Percentiles rank a stretch among this genome's conserved stretches.
These are phyloP conservation scores for Ciconia nigra DNA, from an alignment of 2,797 vertebrate genomes.

Conservation along the genomic window DNA sequence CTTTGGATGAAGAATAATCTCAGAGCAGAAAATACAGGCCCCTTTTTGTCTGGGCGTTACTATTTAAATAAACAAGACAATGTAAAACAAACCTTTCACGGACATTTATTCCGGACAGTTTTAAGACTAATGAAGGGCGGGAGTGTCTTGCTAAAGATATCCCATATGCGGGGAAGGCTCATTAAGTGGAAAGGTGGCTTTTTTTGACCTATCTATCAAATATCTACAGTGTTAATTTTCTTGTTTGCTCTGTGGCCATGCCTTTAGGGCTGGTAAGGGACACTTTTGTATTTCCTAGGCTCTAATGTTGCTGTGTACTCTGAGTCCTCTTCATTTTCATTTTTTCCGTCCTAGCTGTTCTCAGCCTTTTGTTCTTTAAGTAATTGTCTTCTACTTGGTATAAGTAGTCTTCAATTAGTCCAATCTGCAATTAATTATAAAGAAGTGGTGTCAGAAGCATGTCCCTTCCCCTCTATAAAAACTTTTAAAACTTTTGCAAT, in stretches of 20 bases:
- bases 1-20: background rate
- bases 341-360: slow-evolving; percentile 52
- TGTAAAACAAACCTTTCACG: slow-evolving; percentile 46
- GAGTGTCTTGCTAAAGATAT: slow-evolving; percentile 48
- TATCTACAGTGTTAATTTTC: background rate
- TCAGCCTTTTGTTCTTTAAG: slow-evolving; percentile 66
- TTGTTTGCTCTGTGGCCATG: background rate
- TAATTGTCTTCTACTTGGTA: slow-evolving; percentile 73
- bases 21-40: background rate
- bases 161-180: background rate
- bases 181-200: slow-evolving; percentile 5
- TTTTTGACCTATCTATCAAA: background rate
- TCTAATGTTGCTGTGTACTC: slow-evolving; percentile 23
- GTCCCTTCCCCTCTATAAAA: background rate
- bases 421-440: slow-evolving; percentile 63
- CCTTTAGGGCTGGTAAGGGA: background rate
- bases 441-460: background rate
- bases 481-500: background rate
- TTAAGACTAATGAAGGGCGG: slow-evolving; percentile 58
- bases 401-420: slow-evolving; percentile 73
- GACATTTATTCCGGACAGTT: slow-evolving; percentile 72
- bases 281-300: background rate
- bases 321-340: slow-evolving; percentile 62
- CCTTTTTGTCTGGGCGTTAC: background rate
- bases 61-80: slow-evolving; percentile 40